phyloP scores from a whole-genome alignment of 2,797 vertebrate genomes.

The Phyllotis vaccarum region DNA sequence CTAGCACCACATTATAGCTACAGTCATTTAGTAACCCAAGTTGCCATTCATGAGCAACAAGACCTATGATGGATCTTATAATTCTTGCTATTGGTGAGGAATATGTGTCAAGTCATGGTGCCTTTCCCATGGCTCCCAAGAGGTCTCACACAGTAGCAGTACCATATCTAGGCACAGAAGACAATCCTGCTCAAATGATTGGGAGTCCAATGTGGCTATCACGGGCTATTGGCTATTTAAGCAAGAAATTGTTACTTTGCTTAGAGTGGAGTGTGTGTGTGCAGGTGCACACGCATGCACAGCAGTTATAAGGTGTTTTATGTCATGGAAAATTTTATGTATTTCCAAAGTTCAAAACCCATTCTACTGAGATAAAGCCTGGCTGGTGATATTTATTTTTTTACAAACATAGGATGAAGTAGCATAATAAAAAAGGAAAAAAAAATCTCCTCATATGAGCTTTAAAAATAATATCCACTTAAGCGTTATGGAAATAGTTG shows the following conservation, averaged over 20 bases:
- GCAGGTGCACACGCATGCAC: too few relatives aligned
- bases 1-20: background rate
- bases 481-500: conserved; percentile 67
- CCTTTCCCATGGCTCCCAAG: background rate
- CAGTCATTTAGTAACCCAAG: background rate
- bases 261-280: background rate
- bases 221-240: background rate
- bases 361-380: conserved; percentile 41
- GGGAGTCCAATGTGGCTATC: background rate
- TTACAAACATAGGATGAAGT: conserved; percentile 62
- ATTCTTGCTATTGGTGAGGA: background rate
- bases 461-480: conserved; percentile 74
- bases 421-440: conserved; percentile 68
- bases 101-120: background rate
- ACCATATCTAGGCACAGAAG: background rate
- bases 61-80: background rate
- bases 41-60: background rate
- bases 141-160: background rate
- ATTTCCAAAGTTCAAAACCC: conserved; percentile 63
- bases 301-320: background rate
- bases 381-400: conserved; percentile 71
- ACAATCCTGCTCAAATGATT: background rate
- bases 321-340: conserved; percentile 53
- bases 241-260: background rate
- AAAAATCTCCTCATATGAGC: conserved; percentile 67